Base-by-base conservation (phyloP, 35 echinoderm and acorn worm species). In the Diadema setosum region DNA sequence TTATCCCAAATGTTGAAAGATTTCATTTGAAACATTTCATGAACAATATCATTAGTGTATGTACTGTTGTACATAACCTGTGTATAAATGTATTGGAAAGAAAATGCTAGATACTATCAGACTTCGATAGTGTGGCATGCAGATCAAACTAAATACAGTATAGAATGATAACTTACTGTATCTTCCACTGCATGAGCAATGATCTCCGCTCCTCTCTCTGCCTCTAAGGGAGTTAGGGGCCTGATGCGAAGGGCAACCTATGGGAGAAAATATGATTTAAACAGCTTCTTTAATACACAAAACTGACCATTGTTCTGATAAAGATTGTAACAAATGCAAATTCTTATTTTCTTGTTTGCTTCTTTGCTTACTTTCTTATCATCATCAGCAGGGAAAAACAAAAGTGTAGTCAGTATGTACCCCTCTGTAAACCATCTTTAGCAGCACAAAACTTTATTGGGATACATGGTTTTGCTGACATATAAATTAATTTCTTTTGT, bases 231-330 rank as follows among this genome's bases (percentile, higher is more conserved):
- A 30, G 87, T 58, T 40, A 94, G 60, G 5, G 91, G 91, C n/a
- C 91, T 78, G 45, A 94, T 81, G 39, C 91, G 81, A 23, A 94
- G 86, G 16, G 87, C 91, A 58, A 94, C 91, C 91, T 94, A 24
- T 32, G 63, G n/a, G n/a, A n/a, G n/a, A n/a, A n/a, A n/a, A n/a
- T n/a, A n/a, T n/a, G n/a, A n/a, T n/a, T n/a, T n/a, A n/a, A n/a
- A n/a, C n/a, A n/a, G n/a, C n/a, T n/a, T n/a, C n/a, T n/a, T n/a
- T n/a, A n/a, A n/a, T n/a, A n/a, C n/a, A n/a, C n/a, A n/a, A n/a
- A n/a, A n/a, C n/a, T n/a, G n/a, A n/a, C n/a, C n/a, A n/a, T n/a
- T n/a, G n/a, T n/a, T 67, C 24, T 33, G 8, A 67, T 8, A 67
- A 29, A 67, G 18, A 65, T 11, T 15, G 21, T 33, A 1, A n/a